Conservation (phyloP, 2,113 vertebrate genomes). For the Triplophysa dalaica region DNA sequence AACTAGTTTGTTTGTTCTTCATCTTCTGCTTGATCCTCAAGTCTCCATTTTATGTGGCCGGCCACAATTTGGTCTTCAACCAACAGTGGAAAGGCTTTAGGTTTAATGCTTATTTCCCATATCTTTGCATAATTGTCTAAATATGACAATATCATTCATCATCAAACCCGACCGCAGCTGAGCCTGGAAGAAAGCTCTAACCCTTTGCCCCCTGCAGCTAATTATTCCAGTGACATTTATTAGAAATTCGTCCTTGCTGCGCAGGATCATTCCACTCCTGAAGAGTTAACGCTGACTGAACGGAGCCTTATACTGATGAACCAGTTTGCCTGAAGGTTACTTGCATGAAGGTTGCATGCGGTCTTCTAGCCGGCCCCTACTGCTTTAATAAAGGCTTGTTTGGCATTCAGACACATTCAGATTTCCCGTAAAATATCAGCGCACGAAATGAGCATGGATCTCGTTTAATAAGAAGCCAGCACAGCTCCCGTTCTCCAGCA, state of each 20-base stretch:
- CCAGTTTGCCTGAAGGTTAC: constrained; percentile 17
- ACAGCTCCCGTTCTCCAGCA: background rate
- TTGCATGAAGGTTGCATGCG: constrained; percentile 18
- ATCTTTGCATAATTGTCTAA: background rate
- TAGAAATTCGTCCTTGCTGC: constrained; percentile 28
- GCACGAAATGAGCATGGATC: constrained; percentile 38
- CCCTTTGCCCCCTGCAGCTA: constrained; percentile 6
- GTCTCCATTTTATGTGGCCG: too few species aligned
- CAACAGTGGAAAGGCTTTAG: too few species aligned
- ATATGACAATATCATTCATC: background rate
- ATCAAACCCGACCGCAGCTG: background rate
- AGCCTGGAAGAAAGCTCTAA: background rate
- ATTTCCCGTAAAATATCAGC: constrained; percentile 47
- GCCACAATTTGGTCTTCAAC: too few species aligned
- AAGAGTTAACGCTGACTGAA: constrained; percentile 15
- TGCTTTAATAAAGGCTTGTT: constrained; percentile 48
- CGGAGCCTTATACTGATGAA: background rate
- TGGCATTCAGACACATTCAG: constrained; percentile 54
- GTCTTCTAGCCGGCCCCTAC: constrained; percentile 8
- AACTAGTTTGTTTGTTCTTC: too few species aligned
- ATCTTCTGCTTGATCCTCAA: too few species aligned
- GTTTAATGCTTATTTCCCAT: background rate
- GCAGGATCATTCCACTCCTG: background rate
- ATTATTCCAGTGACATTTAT: constrained; percentile 15
- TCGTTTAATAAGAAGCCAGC: constrained; percentile 48